phyloP scores from a whole-genome alignment of 2,113 vertebrate genomes.

The Tragelaphus imberbis region DNA sequence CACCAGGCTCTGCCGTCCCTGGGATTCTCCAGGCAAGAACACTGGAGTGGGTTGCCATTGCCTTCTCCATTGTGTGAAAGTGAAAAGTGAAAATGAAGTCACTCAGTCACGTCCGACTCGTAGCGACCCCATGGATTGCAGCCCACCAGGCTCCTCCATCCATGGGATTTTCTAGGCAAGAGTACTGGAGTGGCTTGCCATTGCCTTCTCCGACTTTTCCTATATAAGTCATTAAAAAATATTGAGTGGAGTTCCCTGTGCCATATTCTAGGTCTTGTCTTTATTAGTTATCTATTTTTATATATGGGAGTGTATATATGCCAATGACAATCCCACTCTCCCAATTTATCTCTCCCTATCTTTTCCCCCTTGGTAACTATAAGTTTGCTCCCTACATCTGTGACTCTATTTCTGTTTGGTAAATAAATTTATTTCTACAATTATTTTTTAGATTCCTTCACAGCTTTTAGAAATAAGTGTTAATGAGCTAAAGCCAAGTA shows the following conservation, averaged over 20 bases:
- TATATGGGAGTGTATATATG: neutral
- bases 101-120: too few species aligned
- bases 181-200: too few species aligned
- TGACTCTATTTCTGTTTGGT: neutral
- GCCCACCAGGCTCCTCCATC: too few species aligned
- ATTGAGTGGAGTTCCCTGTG: neutral
- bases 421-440: neutral
- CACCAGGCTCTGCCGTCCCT: too few species aligned
- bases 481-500: neutral
- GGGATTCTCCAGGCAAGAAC: too few species aligned
- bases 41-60: too few species aligned
- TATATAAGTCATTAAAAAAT: neutral
- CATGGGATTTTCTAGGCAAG: too few species aligned
- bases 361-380: neutral
- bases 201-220: neutral
- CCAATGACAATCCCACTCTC: neutral
- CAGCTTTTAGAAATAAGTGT: conserved; percentile 23
- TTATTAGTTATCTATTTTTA: neutral
- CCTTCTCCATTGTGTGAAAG: too few species aligned
- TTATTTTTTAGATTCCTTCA: neutral
- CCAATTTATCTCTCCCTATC: neutral
- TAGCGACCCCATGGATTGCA: too few species aligned
- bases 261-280: neutral
- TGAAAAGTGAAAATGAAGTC: too few species aligned
- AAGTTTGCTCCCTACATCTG: neutral